These are phyloP conservation scores for Tauraco erythrolophus DNA, from an alignment of 2,113 vertebrate species.

Conservation along the genomic window DNA sequence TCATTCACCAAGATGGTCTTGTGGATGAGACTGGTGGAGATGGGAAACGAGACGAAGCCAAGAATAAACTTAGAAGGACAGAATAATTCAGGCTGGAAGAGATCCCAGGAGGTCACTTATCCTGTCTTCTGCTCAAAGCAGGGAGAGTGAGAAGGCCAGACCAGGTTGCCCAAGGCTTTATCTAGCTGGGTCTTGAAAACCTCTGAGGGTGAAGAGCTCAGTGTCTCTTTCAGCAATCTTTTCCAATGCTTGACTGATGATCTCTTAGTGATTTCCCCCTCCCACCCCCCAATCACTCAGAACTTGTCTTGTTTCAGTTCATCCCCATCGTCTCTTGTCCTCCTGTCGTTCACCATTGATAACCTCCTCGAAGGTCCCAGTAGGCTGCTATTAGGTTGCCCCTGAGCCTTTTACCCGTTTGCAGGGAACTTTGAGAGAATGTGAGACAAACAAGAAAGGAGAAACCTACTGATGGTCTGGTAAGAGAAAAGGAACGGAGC, in stretches of 20 bases:
- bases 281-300: accelerated
- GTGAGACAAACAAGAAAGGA: background rate
- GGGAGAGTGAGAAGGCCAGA: background rate
- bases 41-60: background rate
- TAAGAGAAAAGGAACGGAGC: background rate
- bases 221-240: background rate
- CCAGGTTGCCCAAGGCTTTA: background rate
- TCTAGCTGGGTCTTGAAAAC: background rate
- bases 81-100: background rate
- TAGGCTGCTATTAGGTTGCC: background rate
- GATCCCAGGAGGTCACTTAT: background rate
- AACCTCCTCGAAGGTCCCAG: background rate
- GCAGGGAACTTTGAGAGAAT: background rate
- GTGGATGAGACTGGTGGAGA: background rate
- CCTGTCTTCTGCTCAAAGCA: background rate
- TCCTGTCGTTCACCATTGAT: background rate
- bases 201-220: background rate
- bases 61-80: background rate
- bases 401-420: background rate
- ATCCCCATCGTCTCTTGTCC: background rate
- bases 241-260: background rate
- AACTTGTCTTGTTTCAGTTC: background rate
- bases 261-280: background rate
- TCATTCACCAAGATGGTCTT: background rate
- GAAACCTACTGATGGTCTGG: background rate